These are phyloP conservation scores for Crossocerus cetratus DNA, from an alignment of 2,888 invertebrate genomes.

Conservation along the genomic window DNA sequence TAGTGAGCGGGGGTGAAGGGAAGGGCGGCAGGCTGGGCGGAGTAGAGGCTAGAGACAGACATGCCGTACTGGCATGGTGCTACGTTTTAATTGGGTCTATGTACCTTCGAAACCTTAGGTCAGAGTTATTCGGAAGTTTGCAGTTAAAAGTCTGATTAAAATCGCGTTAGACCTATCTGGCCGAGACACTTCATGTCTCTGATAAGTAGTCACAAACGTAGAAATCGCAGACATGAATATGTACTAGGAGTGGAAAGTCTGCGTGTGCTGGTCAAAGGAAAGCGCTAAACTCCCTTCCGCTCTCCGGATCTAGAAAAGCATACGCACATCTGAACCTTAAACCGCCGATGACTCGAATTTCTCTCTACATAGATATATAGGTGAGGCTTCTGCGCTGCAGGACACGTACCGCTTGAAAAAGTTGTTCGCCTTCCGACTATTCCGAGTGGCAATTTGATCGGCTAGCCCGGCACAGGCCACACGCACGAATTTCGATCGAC, in stretches of 20 bases:
- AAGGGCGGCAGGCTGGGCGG: neutral
- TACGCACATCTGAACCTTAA: neutral
- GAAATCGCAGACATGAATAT: slow-evolving; percentile 8
- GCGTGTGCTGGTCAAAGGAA: neutral
- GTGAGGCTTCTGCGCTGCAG: neutral
- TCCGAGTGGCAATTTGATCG: neutral
- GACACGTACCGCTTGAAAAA: neutral
- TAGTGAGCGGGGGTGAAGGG: slow-evolving; percentile 10
- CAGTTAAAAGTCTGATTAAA: slow-evolving; percentile 32
- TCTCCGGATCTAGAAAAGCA: neutral
- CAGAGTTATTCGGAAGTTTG: slow-evolving; percentile 3
- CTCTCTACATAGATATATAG: neutral
- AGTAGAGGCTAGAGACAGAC: too few relatives aligned
- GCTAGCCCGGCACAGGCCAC: too few relatives aligned
- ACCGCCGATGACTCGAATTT: neutral
- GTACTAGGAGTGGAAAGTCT: neutral
- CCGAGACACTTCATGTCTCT: slow-evolving; percentile 2
- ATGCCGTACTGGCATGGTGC: too few relatives aligned
- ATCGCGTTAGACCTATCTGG: slow-evolving; percentile 17
- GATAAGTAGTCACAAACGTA: slow-evolving; percentile 27
- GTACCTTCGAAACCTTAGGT: neutral
- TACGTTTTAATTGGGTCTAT: too few relatives aligned
- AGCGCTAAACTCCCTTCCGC: neutral
- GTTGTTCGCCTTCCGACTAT: neutral
- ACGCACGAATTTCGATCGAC: too few relatives aligned